A percentile compares a stretch with the other conserved stretches of the same genome.
Conservation (phyloP, 2,888 invertebrate genomes). For the Erebia aethiops region DNA sequence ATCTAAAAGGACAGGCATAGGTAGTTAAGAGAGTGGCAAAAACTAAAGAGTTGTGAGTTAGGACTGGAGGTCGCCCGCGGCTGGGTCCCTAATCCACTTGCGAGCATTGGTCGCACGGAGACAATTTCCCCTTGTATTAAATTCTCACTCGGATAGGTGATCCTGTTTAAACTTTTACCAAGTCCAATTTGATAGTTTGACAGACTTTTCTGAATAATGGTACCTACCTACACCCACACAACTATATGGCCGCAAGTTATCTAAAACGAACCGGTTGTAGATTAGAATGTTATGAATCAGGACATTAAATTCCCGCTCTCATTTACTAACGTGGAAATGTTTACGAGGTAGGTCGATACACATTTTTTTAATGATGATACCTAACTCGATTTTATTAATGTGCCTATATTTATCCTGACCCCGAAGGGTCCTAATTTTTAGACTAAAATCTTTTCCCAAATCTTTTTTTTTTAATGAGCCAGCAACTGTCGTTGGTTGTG, state of each 20-base stretch:
- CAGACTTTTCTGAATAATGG: slow-evolving; percentile 38
- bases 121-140: slow-evolving; percentile 75
- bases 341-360: no score
- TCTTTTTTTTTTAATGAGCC: no score
- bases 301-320: no score
- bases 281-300: background rate
- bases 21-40: slow-evolving; percentile 3
- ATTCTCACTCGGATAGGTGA: slow-evolving; percentile 69
- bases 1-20: slow-evolving; percentile 2
- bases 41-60: slow-evolving; percentile 16
- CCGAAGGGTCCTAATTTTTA: no score
- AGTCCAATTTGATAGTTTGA: slow-evolving; percentile 68
- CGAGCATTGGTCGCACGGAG: slow-evolving; percentile 49
- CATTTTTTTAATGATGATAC: no score
- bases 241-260: slow-evolving; percentile 5
- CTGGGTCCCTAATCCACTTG: slow-evolving; percentile 72
- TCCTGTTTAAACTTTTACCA: slow-evolving; percentile 73
- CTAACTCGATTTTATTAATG: no score
- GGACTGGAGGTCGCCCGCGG: slow-evolving; percentile 52
- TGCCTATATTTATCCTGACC: no score
- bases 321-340: no score
- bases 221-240: slow-evolving; percentile 2
- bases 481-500: no score
- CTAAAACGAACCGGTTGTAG: background rate
- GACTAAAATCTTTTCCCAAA: no score